Evolutionary conservation across 37 sponge, comb jelly and placozoan species (phyloP).

Genomic region (Halisarca cf. caerulea): DNA sequence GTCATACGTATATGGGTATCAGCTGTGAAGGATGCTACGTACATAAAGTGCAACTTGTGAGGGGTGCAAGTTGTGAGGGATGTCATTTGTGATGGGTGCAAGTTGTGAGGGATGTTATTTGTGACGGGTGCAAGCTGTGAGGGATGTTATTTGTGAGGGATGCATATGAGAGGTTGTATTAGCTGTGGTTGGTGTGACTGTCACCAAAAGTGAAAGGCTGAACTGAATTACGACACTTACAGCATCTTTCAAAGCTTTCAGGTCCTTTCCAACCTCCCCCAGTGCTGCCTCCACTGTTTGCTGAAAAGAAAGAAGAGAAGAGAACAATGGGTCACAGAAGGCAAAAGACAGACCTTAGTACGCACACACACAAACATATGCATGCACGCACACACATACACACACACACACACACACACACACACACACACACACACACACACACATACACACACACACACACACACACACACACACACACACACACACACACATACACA

Average conservation of each 20-base stretch:
- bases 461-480: too few relatives aligned
- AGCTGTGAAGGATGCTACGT: too few relatives aligned
- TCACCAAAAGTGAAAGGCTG: neutral
- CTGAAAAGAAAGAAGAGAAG: neutral
- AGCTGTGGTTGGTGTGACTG: neutral
- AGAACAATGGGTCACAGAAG: neutral
- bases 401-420: constrained; percentile 6
- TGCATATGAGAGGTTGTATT: neutral
- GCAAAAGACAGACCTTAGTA: neutral
- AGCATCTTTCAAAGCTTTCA: constrained; percentile 13
- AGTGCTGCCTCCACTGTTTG: constrained; percentile 2
- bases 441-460: too few relatives aligned
- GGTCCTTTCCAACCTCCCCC: neutral
- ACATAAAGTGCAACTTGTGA: too few relatives aligned
- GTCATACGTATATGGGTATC: too few relatives aligned
- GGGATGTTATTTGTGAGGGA: too few relatives aligned
- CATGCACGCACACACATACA: neutral
- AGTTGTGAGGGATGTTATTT: too few relatives aligned
- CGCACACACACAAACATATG: constrained; percentile 1
- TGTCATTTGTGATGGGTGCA: too few relatives aligned
- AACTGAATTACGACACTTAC: neutral
- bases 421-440: neutral
- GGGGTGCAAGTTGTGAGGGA: too few relatives aligned
- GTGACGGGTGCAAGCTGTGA: too few relatives aligned
- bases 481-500: too few relatives aligned